Evolutionary conservation across 2,888 invertebrate species (phyloP), one percentile per base, ranked within the genome.

Genomic region (Adelphocoris suturalis): DNA sequence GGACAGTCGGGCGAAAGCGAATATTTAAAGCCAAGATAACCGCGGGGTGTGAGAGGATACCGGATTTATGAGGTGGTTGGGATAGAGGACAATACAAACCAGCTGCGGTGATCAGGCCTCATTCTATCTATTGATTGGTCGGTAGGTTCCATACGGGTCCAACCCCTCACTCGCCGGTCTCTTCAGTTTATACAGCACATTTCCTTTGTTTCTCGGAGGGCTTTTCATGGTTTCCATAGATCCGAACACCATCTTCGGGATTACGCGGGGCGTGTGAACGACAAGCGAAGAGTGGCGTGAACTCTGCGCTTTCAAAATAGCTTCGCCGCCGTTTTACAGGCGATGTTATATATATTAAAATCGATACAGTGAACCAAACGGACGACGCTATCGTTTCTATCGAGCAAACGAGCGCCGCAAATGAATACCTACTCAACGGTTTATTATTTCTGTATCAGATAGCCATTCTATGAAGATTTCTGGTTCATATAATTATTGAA

Each of bases 21-120:
- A 88, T 88, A 88, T 88, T 88, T 88, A 88, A 88, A 88, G 88
- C 88, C 88, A 88, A 88, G 88, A 88, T 88, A 88, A 88, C 88
- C 80, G 88, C 19, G 52, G 82, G 27, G 68, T 23, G 80, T 23
- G 86, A 75, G 88, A 88, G 85, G 52, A 88, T 78, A 76, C 80
- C 37, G 78, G 88, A 88, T 88, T 88, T 88, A 88, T 88, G 88
- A 88, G 88, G 88, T 80, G 88, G 88, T 88, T 78, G 88, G 86
- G 88, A 78, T 55, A 80, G 88, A 27, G 80, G 88, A 88, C 88
- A 88, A 88, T 88, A 88, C 88, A 88, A 88, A 78, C 88, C 78
- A 78, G 88, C 88, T 88, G 88, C 55, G 88, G 88, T 88, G 88
- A 88, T 88, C 88, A 88, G 88, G 57, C 78, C 88, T 88, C 88